Evolutionary conservation across 2,113 vertebrate genomes (phyloP), one percentile per base, ranked within the genome.

Genomic region (Gallinago paraguaiae): DNA sequence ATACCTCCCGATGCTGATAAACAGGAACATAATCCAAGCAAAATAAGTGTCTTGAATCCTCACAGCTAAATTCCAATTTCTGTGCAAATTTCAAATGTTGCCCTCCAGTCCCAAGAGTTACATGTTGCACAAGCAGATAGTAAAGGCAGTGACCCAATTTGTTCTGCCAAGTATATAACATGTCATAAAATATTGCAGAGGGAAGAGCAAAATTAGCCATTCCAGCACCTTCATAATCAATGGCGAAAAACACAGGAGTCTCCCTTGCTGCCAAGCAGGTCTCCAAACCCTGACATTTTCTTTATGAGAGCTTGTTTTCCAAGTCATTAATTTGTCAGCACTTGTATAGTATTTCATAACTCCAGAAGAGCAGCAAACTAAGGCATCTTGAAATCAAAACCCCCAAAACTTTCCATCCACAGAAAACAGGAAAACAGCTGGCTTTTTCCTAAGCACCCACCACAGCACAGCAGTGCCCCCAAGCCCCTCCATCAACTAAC

Each of bases 1-100:
- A 92, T 91, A 89, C 86, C 61, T 94, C 56, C 86, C 0, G 6
- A 87, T 92, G 67, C 95, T 94, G 91, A 97, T 95, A 97, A 97
- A 96, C 83, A 93, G 88, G 54, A 92, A 77, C 74, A 93, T 96
- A 97, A 97, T 95, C 95, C 95, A 77, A 91, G 86, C 41, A 96
- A 91, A 97, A 59, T 72, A 95, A 97, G 67, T 31, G 54, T 51
- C 86, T 91, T 61, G 77, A 94, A 96, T 93, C 96, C 96, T 93
- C 53, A 33, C 50, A 92, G 93, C 88, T 94, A 82, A 92, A 94
- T 87, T 96, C 96, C 96, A 95, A 97, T 97, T 97, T 97, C 96
- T 97, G 92, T 97, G 96, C 96, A 97, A 96, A 96, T 96, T 94
- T 91, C 67, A 27, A 54, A 75, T 0, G 35, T 35, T 85, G 83